These are phyloP conservation scores for Hipposideros larvatus DNA, from an alignment of 2,797 vertebrate genomes.

Conservation along the genomic window DNA sequence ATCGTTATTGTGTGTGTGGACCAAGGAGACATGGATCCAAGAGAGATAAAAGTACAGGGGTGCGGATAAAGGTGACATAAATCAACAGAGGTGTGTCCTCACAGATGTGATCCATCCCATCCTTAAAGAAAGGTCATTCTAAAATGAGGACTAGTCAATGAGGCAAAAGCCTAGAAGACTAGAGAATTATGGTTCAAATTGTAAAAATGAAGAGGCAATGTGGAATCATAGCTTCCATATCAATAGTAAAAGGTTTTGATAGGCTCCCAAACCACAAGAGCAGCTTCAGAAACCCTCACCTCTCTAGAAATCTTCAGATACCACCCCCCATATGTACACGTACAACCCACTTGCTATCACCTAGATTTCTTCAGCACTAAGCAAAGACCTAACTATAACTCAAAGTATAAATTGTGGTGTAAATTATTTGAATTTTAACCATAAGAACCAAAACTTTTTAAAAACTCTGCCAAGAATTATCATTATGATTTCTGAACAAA, in stretches of 20 bases:
- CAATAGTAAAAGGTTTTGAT: background rate
- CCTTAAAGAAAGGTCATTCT: background rate
- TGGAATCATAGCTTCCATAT: background rate
- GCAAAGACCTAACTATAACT: background rate
- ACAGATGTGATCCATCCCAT: background rate
- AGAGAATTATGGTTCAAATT: background rate
- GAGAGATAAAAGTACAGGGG: background rate
- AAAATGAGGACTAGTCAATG: background rate
- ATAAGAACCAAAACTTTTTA: background rate
- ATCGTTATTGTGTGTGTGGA: background rate
- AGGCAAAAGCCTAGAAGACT: background rate
- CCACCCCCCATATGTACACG: background rate
- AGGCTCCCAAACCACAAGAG: background rate
- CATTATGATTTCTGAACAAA: conserved; percentile 25
- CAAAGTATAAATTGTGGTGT: background rate
- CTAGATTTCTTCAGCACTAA: background rate
- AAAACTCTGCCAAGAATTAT: conserved; percentile 7
- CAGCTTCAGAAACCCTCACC: background rate
- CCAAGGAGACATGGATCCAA: background rate
- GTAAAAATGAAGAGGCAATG: background rate
- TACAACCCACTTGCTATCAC: background rate
- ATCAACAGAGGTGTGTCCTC: background rate
- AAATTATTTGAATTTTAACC: conserved; percentile 25
- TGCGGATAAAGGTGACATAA: background rate
- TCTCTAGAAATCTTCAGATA: background rate